These are phyloP conservation scores for Brachypteracias leptosomus DNA, from an alignment of 2,113 vertebrate genomes.

Conservation along the genomic window DNA sequence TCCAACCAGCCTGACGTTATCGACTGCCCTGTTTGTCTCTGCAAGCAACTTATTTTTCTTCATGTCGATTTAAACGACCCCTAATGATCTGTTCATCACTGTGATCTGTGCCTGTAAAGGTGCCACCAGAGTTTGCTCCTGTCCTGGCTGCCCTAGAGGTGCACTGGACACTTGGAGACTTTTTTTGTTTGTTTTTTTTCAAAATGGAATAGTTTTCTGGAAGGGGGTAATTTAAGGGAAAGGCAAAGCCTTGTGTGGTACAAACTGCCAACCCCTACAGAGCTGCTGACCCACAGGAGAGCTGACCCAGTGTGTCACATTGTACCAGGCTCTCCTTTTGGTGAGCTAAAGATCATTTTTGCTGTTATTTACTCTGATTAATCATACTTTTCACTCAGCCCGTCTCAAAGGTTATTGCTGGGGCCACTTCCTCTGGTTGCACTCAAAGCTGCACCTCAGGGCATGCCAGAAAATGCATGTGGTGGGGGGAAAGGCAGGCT, in stretches of 20 bases:
- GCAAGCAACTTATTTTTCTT: background rate
- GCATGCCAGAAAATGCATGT: background rate
- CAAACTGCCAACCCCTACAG: background rate
- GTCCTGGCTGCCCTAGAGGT: background rate
- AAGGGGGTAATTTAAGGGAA: background rate
- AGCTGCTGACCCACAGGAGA: background rate
- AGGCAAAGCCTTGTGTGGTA: background rate
- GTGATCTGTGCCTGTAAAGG: background rate
- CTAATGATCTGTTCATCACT: background rate
- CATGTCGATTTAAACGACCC: background rate
- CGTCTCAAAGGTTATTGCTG: background rate
- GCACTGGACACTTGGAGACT: too few relatives aligned
- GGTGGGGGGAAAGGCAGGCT: too few relatives aligned
- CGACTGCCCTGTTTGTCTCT: background rate
- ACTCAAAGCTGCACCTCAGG: background rate
- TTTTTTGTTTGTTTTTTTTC: too few relatives aligned
- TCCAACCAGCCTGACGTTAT: background rate
- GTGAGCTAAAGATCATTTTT: background rate
- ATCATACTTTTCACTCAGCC: background rate
- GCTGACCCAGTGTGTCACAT: background rate
- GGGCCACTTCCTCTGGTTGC: background rate
- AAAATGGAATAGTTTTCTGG: background rate
- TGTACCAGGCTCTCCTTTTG: background rate
- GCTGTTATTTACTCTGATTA: conserved; percentile 22
- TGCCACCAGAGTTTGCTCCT: background rate